A percentile compares a stretch with the other conserved stretches of the same genome.
These are phyloP conservation scores for Styela clava DNA, from an alignment of 23 tunicate species.

Conservation along the genomic window DNA sequence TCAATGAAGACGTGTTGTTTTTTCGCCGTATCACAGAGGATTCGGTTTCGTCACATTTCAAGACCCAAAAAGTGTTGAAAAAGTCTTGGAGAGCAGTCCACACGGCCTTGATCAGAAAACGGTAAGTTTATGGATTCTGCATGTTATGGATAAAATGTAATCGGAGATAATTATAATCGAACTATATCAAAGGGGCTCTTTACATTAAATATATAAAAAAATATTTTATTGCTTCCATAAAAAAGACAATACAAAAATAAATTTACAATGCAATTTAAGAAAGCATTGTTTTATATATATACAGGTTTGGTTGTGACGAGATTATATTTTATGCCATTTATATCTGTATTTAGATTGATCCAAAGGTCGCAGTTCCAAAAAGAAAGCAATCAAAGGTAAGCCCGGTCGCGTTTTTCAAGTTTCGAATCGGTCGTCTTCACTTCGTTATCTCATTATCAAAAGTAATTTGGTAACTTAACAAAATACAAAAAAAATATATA, in stretches of 20 bases:
- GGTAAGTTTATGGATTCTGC: slow-evolving; percentile 59
- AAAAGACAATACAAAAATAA: too few relatives aligned
- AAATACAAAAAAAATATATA: too few relatives aligned
- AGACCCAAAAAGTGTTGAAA: slow-evolving; percentile 75
- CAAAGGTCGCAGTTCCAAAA: slow-evolving; percentile 84
- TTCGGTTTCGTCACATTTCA: slow-evolving; percentile 95
- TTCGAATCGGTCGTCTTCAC: too few relatives aligned
- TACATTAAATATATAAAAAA: background rate
- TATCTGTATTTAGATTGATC: slow-evolving; percentile 96
- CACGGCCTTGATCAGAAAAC: slow-evolving; percentile 84
- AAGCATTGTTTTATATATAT: too few relatives aligned
- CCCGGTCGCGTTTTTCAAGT: background rate
- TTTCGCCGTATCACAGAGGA: slow-evolving; percentile 95
- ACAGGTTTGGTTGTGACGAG: too few relatives aligned
- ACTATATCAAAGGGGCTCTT: background rate
- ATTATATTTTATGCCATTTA: too few relatives aligned
- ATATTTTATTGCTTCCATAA: too few relatives aligned
- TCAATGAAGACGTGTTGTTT: slow-evolving; percentile 76
- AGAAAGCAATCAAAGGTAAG: slow-evolving; percentile 78
- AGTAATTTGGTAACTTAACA: too few relatives aligned
- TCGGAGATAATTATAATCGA: too few relatives aligned
- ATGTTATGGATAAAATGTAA: background rate
- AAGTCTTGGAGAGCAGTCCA: slow-evolving; percentile 48
- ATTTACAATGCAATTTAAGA: too few relatives aligned
- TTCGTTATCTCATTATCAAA: too few relatives aligned